Base-by-base conservation (phyloP, 1,140 invertebrate genomes). In the Hesperophylax magnus region DNA sequence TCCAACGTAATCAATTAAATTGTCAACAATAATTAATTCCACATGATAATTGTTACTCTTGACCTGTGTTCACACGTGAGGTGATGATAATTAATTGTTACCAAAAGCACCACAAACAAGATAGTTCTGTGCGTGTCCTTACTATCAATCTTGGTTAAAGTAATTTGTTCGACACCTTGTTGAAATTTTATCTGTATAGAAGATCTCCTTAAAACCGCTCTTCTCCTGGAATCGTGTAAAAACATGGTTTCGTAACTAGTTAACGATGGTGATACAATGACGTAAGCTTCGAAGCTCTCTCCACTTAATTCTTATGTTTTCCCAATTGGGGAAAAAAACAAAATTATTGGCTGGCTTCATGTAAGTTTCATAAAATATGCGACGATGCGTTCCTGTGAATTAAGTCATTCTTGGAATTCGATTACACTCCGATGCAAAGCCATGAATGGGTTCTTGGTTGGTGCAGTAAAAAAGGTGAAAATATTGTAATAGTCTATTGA, bases 131-230 rank as follows among this genome's bases (percentile, higher is more conserved):
- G 27, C 27, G 53, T 74, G 63, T 72, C 69, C 15, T 47, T 78
- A 47, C n/a, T 58, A 83, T 83, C 82, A 79, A 83, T 83, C 82
- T 83, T 83, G 75, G 82, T 83, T 79, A 47, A 31, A 78, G 60
- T 80, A 81, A 83, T 83, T 83, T 83, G 82, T 83, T 34, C 76
- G 77, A 83, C 82, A 83, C 71, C 79, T 81, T 81, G 82, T 83
- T 75, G 20, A 24, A 79, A 52, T 20, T 20, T 65, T 78, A 83
- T 83, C 82, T 78, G 18, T 65, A n/a, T 65, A 39, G 58, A 69
- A 34, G 39, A 81, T 83, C 82, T 83, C 27, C 22, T 56, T 20
- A 72, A 34, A 67, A 72, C 69, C 58, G 52, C 5, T 58, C 39
- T 34, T 58, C 52, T 56, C 53, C 54, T 27, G 71, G 24, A 58